Evolutionary conservation across 2,888 invertebrate genomes (phyloP).

Genomic region (Tromatobia lineatoria): DNA sequence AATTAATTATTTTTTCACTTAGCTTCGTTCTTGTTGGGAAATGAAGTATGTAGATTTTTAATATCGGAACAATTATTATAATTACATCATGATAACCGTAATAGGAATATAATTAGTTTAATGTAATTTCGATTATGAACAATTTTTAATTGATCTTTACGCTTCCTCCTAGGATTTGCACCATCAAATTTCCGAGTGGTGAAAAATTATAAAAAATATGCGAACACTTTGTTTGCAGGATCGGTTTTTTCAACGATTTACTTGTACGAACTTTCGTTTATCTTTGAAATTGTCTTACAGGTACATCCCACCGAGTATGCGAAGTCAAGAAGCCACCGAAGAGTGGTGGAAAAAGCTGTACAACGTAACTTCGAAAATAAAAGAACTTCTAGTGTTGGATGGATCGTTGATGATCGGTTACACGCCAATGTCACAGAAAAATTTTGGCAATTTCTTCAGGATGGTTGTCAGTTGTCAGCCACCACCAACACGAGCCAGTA

Average conservation of each 20-base stretch:
- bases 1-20: not conserved
- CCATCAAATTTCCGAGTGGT: too few species aligned
- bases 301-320: constrained; percentile 88
- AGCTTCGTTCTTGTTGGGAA: too few species aligned
- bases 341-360: constrained; percentile 87
- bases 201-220: too few species aligned
- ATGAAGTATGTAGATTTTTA: too few species aligned
- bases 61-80: too few species aligned
- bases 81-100: too few species aligned
- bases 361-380: constrained; percentile 89
- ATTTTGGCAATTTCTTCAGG: constrained; percentile 91
- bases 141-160: too few species aligned
- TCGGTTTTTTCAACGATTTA: too few species aligned
- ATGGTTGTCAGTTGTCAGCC: constrained; percentile 92
- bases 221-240: too few species aligned
- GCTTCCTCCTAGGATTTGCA: too few species aligned
- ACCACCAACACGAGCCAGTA: constrained; percentile 86
- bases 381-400: constrained; percentile 89
- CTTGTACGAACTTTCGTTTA: not conserved
- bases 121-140: too few species aligned
- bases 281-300: constrained; percentile 75
- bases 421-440: constrained; percentile 88
- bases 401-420: constrained; percentile 93
- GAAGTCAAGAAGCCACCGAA: constrained; percentile 83
- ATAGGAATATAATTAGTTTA: too few species aligned